phyloP scores from a whole-genome alignment of 2,797 vertebrate species.

The Propithecus deckenii region DNA sequence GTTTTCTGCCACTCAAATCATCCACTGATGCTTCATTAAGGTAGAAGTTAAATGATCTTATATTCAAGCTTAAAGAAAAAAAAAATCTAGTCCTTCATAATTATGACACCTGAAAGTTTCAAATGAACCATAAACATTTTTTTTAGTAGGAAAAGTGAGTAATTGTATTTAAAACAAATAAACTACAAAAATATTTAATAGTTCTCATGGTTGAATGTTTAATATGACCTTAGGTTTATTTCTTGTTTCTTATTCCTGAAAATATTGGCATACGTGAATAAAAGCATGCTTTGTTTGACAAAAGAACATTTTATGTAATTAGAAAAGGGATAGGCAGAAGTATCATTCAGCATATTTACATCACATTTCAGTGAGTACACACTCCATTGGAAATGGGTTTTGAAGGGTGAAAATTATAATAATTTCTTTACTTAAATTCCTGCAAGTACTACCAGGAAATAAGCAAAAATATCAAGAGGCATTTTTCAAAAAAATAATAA shows the following conservation, averaged over 20 bases:
- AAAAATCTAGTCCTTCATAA: slow-evolving; percentile 14
- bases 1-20: slow-evolving; percentile 9
- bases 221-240: slow-evolving; percentile 75
- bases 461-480: neutral
- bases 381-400: neutral
- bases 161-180: slow-evolving; percentile 71
- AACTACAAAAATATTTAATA: slow-evolving; percentile 39
- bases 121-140: slow-evolving; percentile 60
- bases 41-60: slow-evolving; percentile 47
- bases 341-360: neutral
- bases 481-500: neutral
- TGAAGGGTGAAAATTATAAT: neutral
- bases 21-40: slow-evolving; percentile 61
- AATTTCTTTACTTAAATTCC: neutral
- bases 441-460: neutral
- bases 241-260: slow-evolving; percentile 44
- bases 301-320: slow-evolving; percentile 52
- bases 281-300: neutral
- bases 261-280: slow-evolving; percentile 67
- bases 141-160: neutral
- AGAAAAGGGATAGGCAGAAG: neutral
- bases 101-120: slow-evolving; percentile 26
- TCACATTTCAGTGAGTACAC: neutral
- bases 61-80: slow-evolving; percentile 59
- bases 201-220: slow-evolving; percentile 74